phyloP scores from a whole-genome alignment of 2,797 vertebrate genomes.

The Typhlichthys eigenmanni region DNA sequence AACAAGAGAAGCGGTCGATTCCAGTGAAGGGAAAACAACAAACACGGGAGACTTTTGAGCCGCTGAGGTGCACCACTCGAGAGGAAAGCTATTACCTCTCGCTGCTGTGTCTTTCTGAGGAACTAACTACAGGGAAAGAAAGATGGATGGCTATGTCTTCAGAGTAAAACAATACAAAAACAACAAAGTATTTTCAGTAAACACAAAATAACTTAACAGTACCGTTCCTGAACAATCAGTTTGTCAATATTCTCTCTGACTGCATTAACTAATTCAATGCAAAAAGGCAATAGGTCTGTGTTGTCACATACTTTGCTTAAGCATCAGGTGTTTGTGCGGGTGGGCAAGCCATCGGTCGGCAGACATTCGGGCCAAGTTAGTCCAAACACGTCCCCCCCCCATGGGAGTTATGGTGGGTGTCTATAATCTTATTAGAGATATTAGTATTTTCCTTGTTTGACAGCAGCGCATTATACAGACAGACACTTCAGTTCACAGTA shows the following conservation, averaged over 20 bases:
- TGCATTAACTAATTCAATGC: no score
- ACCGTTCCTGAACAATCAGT: no score
- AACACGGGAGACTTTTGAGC: slow-evolving; percentile 34
- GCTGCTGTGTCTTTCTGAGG: slow-evolving; percentile 30
- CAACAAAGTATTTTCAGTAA: background rate
- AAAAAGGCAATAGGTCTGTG: no score
- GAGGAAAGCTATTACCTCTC: slow-evolving; percentile 52
- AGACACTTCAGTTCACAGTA: background rate
- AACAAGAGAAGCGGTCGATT: slow-evolving; percentile 42
- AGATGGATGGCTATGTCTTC: slow-evolving; percentile 42
- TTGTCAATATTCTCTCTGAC: no score
- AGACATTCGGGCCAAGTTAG: no score
- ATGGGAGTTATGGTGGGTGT: background rate
- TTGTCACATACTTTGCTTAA: no score
- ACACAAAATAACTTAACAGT: no score
- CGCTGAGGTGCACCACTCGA: slow-evolving; percentile 44
- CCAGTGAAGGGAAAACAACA: slow-evolving; percentile 40
- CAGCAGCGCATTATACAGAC: background rate
- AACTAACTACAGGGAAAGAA: slow-evolving; percentile 40
- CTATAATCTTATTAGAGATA: background rate
- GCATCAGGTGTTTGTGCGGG: no score
- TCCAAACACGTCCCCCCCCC: background rate
- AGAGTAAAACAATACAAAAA: slow-evolving; percentile 14
- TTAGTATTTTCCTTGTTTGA: background rate
- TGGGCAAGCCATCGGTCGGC: no score